phyloP scores from a whole-genome alignment of 2,888 invertebrate species.

The Sabellastarte sp. region DNA sequence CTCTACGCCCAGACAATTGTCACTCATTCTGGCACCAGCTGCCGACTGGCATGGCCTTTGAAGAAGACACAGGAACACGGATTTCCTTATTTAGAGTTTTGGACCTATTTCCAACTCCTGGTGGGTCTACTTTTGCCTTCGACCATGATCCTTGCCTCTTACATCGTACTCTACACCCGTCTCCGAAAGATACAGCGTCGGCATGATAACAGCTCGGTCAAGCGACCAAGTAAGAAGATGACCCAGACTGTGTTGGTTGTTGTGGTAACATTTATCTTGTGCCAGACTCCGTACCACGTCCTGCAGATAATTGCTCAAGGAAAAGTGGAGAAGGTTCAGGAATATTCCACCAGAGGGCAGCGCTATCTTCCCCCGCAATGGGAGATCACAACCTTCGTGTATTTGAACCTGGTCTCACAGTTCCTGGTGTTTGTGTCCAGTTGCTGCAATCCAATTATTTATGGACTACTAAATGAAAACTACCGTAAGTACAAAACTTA shows the following conservation, averaged over 20 bases:
- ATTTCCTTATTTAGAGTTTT: conserved; percentile 3
- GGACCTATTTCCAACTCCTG: conserved; percentile 14
- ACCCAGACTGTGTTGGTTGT: conserved; percentile 24
- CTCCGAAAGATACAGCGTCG: neutral
- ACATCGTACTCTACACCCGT: conserved; percentile 9
- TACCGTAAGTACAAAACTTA: conserved; percentile 29
- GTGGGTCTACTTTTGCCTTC: conserved; percentile 14
- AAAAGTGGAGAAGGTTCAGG: neutral
- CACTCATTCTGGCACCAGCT: conserved; percentile 2
- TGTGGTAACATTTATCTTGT: conserved; percentile 21
- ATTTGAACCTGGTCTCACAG: conserved; percentile 12
- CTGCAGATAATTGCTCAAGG: conserved; percentile 6
- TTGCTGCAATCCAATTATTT: conserved; percentile 26
- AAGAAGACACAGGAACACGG: neutral
- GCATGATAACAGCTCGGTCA: neutral
- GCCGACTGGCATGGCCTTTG: conserved; percentile 17
- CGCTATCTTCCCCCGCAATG: neutral
- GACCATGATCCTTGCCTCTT: conserved; percentile 10
- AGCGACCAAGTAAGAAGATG: conserved; percentile 8
- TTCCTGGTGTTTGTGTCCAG: conserved; percentile 21
- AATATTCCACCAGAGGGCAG: neutral
- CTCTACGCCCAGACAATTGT: conserved; percentile 10
- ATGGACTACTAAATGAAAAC: conserved; percentile 26
- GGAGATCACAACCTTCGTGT: neutral
- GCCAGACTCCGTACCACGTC: conserved; percentile 25